Conservation (phyloP, 1,140 invertebrate genomes). For the Stegodyphus mimosarum region DNA sequence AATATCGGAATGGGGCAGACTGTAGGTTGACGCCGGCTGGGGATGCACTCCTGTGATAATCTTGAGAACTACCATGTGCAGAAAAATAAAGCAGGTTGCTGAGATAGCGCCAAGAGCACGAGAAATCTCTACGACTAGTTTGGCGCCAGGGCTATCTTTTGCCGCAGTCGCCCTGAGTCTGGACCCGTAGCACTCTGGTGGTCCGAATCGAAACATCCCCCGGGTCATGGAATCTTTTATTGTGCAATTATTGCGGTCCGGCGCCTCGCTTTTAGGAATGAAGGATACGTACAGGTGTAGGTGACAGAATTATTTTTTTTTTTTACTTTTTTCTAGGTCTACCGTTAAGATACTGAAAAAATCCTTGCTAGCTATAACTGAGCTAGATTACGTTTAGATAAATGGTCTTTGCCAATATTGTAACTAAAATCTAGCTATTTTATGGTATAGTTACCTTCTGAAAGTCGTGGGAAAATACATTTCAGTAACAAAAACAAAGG, state of each 20-base stretch:
- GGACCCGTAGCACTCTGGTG: background rate
- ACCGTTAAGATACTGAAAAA: too few relatives aligned
- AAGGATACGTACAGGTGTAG: background rate
- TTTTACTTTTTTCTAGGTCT: too few relatives aligned
- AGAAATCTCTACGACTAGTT: conserved; percentile 44
- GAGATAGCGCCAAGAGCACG: conserved; percentile 33
- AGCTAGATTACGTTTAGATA: too few relatives aligned
- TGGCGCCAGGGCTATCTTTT: conserved; percentile 54
- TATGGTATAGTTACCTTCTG: too few relatives aligned
- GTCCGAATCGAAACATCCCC: background rate
- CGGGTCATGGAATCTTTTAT: conserved; percentile 32
- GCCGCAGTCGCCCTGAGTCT: background rate
- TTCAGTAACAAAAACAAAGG: too few relatives aligned
- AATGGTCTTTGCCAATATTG: too few relatives aligned
- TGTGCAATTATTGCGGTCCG: conserved; percentile 48
- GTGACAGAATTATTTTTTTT: conserved; percentile 17
- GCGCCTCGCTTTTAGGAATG: conserved; percentile 9
- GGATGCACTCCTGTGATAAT: conserved; percentile 20
- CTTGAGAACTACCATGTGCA: conserved; percentile 51
- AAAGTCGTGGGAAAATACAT: too few relatives aligned
- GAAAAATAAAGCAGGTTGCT: conserved; percentile 7
- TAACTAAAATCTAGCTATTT: too few relatives aligned
- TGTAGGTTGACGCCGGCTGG: conserved; percentile 30
- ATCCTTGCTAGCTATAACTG: too few relatives aligned
- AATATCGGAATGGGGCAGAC: conserved; percentile 31